Conservation (phyloP, 2,797 vertebrate species). For the Cheirogaleus major region DNA sequence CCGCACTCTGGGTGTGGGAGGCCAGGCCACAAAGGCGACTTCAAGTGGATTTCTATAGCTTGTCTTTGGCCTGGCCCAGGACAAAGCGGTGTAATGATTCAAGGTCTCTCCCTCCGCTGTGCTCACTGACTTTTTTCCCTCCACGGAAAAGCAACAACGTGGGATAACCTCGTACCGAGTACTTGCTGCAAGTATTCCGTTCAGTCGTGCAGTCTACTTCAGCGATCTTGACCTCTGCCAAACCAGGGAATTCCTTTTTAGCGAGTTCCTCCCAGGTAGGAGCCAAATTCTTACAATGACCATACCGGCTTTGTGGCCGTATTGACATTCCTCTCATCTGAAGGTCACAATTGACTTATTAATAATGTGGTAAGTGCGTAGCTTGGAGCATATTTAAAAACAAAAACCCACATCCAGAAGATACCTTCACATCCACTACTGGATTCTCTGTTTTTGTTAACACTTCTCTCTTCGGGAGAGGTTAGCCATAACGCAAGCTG, state of each 20-base stretch:
- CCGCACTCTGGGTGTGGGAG: neutral
- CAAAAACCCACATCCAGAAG: slow-evolving; percentile 63
- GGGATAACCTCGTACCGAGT: slow-evolving; percentile 96
- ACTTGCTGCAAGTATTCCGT: slow-evolving; percentile 93
- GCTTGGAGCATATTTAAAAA: slow-evolving; percentile 52
- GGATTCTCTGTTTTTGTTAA: slow-evolving; percentile 56
- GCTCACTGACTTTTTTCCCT: slow-evolving; percentile 92
- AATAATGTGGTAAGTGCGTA: slow-evolving; percentile 17
- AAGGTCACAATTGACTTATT: slow-evolving; percentile 26
- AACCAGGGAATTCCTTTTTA: slow-evolving; percentile 93
- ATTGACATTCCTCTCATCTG: slow-evolving; percentile 3
- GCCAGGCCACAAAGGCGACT: slow-evolving; percentile 40
- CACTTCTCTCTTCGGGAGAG: slow-evolving; percentile 51
- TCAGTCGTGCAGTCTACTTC: slow-evolving; percentile 97
- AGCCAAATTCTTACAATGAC: slow-evolving; percentile 97
- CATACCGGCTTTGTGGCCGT: slow-evolving; percentile 87
- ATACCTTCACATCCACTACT: neutral
- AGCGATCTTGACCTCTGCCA: slow-evolving; percentile 94
- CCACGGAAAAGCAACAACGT: slow-evolving; percentile 94
- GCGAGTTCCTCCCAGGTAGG: slow-evolving; percentile 97
- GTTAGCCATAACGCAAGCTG: slow-evolving; percentile 50
- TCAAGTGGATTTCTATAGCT: slow-evolving; percentile 87
- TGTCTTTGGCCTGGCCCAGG: slow-evolving; percentile 93
- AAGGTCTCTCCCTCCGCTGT: slow-evolving; percentile 93
- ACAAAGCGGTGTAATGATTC: slow-evolving; percentile 94